Base-by-base conservation (phyloP, 1,140 invertebrate species). In the Anagrus nilaparvatae region DNA sequence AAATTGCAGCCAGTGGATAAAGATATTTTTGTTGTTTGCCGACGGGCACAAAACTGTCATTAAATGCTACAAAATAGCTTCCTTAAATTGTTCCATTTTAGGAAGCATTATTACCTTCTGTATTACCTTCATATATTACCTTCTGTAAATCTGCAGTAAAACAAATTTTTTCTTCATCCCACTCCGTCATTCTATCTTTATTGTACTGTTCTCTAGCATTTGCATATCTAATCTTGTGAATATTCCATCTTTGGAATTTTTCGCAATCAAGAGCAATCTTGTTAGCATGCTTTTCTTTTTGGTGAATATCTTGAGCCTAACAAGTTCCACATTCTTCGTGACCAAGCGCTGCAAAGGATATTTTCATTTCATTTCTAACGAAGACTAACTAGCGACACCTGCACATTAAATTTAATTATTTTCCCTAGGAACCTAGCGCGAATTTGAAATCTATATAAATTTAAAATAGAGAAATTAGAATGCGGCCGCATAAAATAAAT, bases 291-390 rank as follows among this genome's bases (percentile, higher is more conserved):
- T 48, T 41, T 17, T 35, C 8, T 6, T n/a, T 21, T 45, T 47
- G 25, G 27, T 55, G 52, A 8, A 59, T 21, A 29, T 32, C 10
- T 59, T 52, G 23, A 54, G 58, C 47, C n/a, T n/a, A n/a, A n/a
- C n/a, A n/a, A n/a, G n/a, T n/a, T n/a, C n/a, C n/a, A n/a, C n/a
- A n/a, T n/a, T 59, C 52, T 44, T 59, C 54, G 33, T 55, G 27
- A 6, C 55, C 57, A 10, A 58, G 40, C 33, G 50, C 47, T 19
- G 44, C 43, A 35, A 59, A 56, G 21, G 45, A 49, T 9, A 58
- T 51, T 28, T 54, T 54, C 32, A 42, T 33, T 23, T 49, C 36
- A 6, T 17, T 43, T 21, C n/a, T n/a, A n/a, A 53, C 24, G 19
- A 44, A 36, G 19, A n/a, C n/a, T n/a, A n/a, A n/a, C n/a, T n/a